phyloP scores from a whole-genome alignment of 2,113 vertebrate genomes.

The Crotalus viridis region DNA sequence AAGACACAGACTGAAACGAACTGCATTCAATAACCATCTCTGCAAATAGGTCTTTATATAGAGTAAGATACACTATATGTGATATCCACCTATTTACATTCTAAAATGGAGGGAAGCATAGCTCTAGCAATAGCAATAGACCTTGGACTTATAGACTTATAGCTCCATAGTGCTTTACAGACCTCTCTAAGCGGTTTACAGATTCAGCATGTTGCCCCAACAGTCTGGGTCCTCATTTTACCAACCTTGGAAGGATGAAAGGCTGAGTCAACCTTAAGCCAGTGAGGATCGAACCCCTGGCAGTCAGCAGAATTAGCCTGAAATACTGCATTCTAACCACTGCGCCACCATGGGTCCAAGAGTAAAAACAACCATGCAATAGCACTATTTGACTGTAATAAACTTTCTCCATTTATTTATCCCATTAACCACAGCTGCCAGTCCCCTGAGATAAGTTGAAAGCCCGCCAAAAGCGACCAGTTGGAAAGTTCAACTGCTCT shows the following conservation, averaged over 20 bases:
- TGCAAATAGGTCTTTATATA: conserved; percentile 10
- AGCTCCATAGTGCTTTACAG: neutral
- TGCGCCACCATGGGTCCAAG: neutral
- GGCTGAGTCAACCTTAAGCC: neutral
- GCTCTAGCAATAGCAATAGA: neutral
- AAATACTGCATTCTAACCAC: neutral
- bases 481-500: conserved; percentile 62
- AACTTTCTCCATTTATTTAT: conserved; percentile 54
- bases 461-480: conserved; percentile 42
- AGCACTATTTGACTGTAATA: conserved; percentile 36
- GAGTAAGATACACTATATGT: neutral
- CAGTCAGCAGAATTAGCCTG: neutral
- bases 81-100: neutral
- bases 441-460: conserved; percentile 54
- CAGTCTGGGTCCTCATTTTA: neutral
- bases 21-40: neutral
- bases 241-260: neutral
- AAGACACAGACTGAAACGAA: neutral
- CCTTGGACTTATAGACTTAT: neutral
- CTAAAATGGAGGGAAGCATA: conserved; percentile 19
- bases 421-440: conserved; percentile 46
- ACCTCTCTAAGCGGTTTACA: neutral
- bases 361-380: conserved; percentile 2
- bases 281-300: neutral
- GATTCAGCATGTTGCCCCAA: neutral